phyloP scores from a whole-genome alignment of 2,113 vertebrate species.

The Pseudorhombus dupliciocellatus region DNA sequence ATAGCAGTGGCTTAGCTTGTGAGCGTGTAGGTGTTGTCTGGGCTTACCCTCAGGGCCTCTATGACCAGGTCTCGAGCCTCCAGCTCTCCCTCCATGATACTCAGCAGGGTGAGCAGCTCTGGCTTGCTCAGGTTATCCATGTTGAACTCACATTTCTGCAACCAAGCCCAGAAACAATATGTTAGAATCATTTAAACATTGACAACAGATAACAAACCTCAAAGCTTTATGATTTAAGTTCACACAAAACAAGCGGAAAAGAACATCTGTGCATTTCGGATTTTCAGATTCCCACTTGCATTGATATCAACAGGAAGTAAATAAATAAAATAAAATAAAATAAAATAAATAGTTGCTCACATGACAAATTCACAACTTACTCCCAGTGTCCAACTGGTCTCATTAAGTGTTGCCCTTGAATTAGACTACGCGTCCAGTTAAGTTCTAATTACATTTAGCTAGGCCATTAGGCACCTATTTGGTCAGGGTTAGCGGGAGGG shows the following conservation, averaged over 20 bases:
- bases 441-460: conserved; percentile 53
- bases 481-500: conserved; percentile 32
- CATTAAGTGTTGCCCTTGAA: conserved; percentile 30
- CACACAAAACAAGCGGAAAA: neutral
- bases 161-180: conserved; percentile 49
- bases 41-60: conserved; percentile 93
- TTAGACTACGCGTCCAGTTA: conserved; percentile 36
- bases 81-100: conserved; percentile 96
- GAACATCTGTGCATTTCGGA: neutral
- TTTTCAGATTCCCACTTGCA: too few species aligned
- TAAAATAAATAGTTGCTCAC: neutral
- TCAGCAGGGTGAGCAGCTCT: conserved; percentile 92
- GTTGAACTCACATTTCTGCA: conserved; percentile 95
- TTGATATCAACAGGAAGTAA: too few species aligned
- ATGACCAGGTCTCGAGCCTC: conserved; percentile 98
- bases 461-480: conserved; percentile 59
- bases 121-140: conserved; percentile 96
- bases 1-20: neutral
- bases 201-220: too few species aligned
- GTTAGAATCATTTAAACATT: neutral
- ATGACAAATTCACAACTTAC: conserved; percentile 1
- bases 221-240: too few species aligned
- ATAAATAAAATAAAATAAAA: too few species aligned
- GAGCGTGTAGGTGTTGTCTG: conserved; percentile 7
- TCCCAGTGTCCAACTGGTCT: conserved; percentile 21